Evolutionary conservation across 2,888 invertebrate species (phyloP).

Genomic region (Apotomis betuletana): DNA sequence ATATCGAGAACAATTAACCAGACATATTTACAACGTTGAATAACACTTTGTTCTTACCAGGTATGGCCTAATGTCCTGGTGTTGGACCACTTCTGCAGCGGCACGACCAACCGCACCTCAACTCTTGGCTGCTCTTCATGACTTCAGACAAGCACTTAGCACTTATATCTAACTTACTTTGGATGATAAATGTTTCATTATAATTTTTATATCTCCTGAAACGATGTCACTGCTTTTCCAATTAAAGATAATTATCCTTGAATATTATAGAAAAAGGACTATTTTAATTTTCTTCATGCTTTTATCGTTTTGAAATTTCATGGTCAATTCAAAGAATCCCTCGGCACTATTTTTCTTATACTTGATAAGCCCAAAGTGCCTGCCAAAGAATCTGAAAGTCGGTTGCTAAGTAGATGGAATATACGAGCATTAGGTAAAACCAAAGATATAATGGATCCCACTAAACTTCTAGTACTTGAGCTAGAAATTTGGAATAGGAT

Average conservation of each 20-base stretch:
- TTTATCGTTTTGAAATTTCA: conserved; percentile 46
- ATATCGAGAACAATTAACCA: neutral
- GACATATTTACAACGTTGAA: neutral
- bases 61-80: conserved; percentile 89
- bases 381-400: conserved; percentile 56
- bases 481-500: conserved; percentile 44
- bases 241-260: neutral
- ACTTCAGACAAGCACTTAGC: conserved; percentile 88
- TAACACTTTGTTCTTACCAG: conserved; percentile 58
- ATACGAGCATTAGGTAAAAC: conserved; percentile 27
- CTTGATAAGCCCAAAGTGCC: conserved; percentile 57
- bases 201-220: neutral
- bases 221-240: neutral
- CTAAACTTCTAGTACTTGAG: conserved; percentile 34
- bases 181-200: conserved; percentile 16
- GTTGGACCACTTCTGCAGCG: conserved; percentile 86
- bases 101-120: conserved; percentile 88
- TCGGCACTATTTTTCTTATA: conserved; percentile 39
- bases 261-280: neutral
- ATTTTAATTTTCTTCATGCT: neutral
- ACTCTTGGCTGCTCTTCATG: conserved; percentile 87
- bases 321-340: conserved; percentile 33
- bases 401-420: conserved; percentile 12
- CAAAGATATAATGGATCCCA: conserved; percentile 17
- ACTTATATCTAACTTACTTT: conserved; percentile 82